phyloP scores from a whole-genome alignment of 2,113 vertebrate species.

The Mirounga angustirostris region DNA sequence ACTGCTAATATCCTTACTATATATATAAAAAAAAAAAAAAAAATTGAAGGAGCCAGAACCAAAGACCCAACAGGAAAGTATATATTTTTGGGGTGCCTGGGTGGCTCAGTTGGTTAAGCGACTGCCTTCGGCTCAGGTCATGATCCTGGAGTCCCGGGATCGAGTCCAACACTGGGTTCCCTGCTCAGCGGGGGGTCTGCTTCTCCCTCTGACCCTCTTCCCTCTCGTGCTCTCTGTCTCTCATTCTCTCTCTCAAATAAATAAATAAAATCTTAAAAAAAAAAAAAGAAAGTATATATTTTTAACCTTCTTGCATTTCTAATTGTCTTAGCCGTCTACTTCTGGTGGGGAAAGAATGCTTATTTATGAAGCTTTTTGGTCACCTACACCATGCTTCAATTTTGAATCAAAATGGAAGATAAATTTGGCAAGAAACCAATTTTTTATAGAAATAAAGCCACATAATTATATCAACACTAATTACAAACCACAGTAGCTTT shows the following conservation, averaged over 20 bases:
- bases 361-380: not conserved
- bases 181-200: too few relatives aligned
- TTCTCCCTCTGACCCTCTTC: too few relatives aligned
- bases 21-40: not conserved
- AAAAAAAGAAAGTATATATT: not conserved
- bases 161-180: too few relatives aligned
- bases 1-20: not conserved
- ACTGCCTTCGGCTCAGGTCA: too few relatives aligned
- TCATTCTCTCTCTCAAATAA: too few relatives aligned
- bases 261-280: not conserved
- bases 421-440: not conserved
- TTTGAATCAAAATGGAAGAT: slow-evolving; percentile 11
- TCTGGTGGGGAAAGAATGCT: not conserved
- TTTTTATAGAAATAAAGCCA: not conserved
- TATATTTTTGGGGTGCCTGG: not conserved
- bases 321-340: not conserved
- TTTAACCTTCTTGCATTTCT: not conserved
- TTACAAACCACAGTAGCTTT: not conserved
- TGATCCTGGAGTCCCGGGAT: too few relatives aligned
- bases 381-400: not conserved
- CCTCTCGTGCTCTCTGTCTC: too few relatives aligned
- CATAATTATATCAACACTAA: not conserved
- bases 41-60: not conserved
- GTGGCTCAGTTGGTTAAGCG: too few relatives aligned
- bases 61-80: not conserved